Evolutionary conservation across 2,888 invertebrate genomes (phyloP).

Genomic region (Polyploca ridens): DNA sequence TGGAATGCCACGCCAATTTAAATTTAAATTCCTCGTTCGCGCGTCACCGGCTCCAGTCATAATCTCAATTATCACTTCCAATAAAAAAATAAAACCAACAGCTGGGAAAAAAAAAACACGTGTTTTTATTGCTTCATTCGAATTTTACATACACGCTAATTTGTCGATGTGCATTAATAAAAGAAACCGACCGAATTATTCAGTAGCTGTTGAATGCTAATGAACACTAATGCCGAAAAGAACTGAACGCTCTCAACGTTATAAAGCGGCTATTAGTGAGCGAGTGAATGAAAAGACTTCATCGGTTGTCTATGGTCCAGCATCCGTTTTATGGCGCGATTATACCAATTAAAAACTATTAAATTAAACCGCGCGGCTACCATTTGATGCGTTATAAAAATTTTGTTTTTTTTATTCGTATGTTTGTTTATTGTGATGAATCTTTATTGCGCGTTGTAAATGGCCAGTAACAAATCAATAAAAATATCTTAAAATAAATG

Average conservation of each 20-base stretch:
- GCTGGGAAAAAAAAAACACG: constrained; percentile 66
- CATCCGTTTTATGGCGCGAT: constrained; percentile 77
- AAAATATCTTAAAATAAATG: constrained; percentile 27
- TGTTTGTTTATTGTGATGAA: constrained; percentile 82
- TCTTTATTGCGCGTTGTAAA: constrained; percentile 64
- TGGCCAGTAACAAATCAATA: constrained; percentile 55
- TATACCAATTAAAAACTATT: constrained; percentile 83
- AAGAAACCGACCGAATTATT: constrained; percentile 79
- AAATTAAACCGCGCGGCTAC: constrained; percentile 76
- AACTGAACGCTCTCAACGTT: constrained; percentile 56
- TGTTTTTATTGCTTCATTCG: constrained; percentile 78
- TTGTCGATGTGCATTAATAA: constrained; percentile 79
- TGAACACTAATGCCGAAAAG: constrained; percentile 76
- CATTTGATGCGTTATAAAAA: constrained; percentile 74
- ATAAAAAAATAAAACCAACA: constrained; percentile 71
- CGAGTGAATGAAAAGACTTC: constrained; percentile 73
- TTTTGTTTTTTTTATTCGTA: constrained; percentile 55
- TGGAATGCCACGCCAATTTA: constrained; percentile 65
- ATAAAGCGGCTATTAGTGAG: constrained; percentile 69
- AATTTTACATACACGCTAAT: constrained; percentile 83
- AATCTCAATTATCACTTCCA: constrained; percentile 83
- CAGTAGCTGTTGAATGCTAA: constrained; percentile 80
- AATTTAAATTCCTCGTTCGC: constrained; percentile 59
- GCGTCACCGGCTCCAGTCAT: constrained; percentile 65
- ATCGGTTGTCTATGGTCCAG: constrained; percentile 66